These are phyloP conservation scores for Cherax quadricarinatus DNA, from an alignment of 1,140 invertebrate species.

Conservation along the genomic window DNA sequence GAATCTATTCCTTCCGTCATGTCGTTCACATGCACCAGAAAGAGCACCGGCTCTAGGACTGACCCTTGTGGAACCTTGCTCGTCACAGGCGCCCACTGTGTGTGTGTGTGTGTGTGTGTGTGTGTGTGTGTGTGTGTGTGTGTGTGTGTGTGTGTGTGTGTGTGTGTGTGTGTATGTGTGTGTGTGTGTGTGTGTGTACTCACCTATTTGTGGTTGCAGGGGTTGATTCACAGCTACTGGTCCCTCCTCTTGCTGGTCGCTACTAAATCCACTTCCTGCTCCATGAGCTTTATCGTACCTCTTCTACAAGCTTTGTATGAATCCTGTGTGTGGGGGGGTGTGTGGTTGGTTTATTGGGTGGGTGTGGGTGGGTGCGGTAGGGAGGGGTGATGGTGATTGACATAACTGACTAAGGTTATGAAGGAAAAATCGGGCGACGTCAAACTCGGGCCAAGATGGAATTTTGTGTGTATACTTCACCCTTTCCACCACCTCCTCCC, in stretches of 20 bases:
- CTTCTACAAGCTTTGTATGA: not conserved
- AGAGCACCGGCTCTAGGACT: no score
- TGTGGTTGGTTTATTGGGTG: not conserved
- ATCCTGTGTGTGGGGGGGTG: not conserved
- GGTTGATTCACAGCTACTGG: no score
- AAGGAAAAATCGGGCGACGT: conserved; percentile 43
- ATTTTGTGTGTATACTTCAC: not conserved
- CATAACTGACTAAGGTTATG: conserved; percentile 46
- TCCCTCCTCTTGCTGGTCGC: no score
- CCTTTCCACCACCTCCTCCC: not conserved
- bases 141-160: not conserved
- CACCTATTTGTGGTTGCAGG: not conserved
- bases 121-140: not conserved
- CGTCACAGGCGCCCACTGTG: not conserved
- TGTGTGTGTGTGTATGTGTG: not conserved
- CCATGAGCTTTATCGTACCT: no score
- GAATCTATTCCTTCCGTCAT: no score
- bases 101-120: not conserved
- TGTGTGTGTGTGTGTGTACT: not conserved
- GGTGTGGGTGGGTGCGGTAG: not conserved
- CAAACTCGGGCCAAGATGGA: conserved; percentile 7
- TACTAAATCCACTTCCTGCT: no score
- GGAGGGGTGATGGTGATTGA: conserved; percentile 40
- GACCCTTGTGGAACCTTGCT: no score
- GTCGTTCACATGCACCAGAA: no score